phyloP scores from a whole-genome alignment of 2,888 invertebrate genomes.

The Nematopogon swammerdamellus region DNA sequence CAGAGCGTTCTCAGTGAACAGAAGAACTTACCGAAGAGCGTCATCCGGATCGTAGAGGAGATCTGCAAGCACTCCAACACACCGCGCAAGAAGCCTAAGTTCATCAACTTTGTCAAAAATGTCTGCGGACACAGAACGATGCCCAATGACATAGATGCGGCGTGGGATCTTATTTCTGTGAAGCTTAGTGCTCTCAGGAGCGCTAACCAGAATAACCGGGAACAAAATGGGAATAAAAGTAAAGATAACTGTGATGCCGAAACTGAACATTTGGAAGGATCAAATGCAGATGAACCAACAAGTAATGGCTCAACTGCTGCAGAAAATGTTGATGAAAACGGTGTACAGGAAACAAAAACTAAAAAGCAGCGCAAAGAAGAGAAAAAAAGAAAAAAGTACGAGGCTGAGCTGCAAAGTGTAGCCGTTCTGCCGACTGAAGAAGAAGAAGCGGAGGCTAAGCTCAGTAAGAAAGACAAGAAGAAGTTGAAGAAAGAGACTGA shows the following conservation, averaged over 20 bases:
- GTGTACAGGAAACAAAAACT: constrained; percentile 18
- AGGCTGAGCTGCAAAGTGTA: constrained; percentile 41
- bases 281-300: constrained; percentile 4
- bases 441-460: constrained; percentile 36
- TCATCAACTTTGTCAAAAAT: constrained; percentile 72
- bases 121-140: constrained; percentile 57
- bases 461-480: constrained; percentile 37
- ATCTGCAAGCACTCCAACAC: constrained; percentile 75
- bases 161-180: constrained; percentile 63
- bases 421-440: constrained; percentile 22
- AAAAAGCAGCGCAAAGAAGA: constrained; percentile 48
- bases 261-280: constrained; percentile 12
- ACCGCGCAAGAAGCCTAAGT: constrained; percentile 82
- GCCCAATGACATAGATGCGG: constrained; percentile 57
- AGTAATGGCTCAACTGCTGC: constrained; percentile 6
- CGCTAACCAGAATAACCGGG: constrained; percentile 21
- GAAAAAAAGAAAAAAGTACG: constrained; percentile 44
- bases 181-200: constrained; percentile 49
- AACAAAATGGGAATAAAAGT: constrained; percentile 16
- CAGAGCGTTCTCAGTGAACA: constrained; percentile 61
- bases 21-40: constrained; percentile 48
- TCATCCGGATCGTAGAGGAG: constrained; percentile 61
- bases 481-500: constrained; percentile 43
- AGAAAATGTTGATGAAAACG: constrained; percentile 13
- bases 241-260: constrained; percentile 9